phyloP scores from a whole-genome alignment of 2,113 vertebrate species.

The Nothocercus julius region DNA sequence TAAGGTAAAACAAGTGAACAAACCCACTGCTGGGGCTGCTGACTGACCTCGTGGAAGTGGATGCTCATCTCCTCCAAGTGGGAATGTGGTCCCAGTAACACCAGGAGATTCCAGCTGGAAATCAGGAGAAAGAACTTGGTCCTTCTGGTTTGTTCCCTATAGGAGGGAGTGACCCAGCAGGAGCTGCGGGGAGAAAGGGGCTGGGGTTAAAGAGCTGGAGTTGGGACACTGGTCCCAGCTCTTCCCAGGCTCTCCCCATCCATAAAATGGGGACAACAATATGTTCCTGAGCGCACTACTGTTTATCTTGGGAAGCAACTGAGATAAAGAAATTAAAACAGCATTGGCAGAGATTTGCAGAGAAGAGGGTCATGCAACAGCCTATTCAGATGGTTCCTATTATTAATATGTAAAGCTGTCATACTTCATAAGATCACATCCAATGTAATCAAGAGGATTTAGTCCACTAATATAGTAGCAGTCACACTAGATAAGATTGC shows the following conservation, averaged over 20 bases:
- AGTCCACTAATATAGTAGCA: slow-evolving; percentile 71
- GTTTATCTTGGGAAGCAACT: slow-evolving; percentile 17
- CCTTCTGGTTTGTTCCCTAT: neutral
- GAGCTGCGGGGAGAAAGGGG: neutral
- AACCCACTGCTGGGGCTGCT: accelerated
- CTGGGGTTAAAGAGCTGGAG: neutral
- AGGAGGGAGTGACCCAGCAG: neutral
- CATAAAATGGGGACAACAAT: neutral
- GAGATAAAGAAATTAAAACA: slow-evolving; percentile 58
- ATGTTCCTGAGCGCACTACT: neutral
- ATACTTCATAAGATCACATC: slow-evolving; percentile 74
- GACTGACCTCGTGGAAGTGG: neutral
- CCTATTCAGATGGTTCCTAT: slow-evolving; percentile 59
- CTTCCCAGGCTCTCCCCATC: neutral
- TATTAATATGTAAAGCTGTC: slow-evolving; percentile 75
- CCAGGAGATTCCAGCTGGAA: neutral
- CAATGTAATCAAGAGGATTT: slow-evolving; percentile 74
- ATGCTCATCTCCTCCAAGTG: neutral
- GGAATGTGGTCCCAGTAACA: neutral
- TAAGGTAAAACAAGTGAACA: neutral
- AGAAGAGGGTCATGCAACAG: slow-evolving; percentile 64
- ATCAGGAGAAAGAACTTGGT: neutral
- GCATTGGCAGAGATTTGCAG: slow-evolving; percentile 30
- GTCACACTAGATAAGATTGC: slow-evolving; percentile 72
- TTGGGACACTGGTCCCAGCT: neutral